A percentile compares a stretch with the other conserved stretches of the same genome.
Evolutionary conservation across 2,888 invertebrate genomes (phyloP).

Genomic region (Athalia circularis): DNA sequence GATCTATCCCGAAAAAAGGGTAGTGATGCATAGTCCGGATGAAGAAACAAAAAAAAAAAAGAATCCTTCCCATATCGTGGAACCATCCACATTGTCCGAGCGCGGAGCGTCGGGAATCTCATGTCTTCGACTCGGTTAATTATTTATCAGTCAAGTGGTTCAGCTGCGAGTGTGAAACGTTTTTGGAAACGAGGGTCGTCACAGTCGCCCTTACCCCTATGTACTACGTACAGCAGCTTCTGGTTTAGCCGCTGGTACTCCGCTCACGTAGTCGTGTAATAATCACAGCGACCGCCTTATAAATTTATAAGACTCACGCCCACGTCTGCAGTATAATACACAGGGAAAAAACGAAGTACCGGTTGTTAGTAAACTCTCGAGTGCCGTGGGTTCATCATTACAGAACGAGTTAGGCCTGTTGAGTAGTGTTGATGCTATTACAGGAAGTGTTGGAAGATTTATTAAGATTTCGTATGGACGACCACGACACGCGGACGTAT

Average conservation of each 20-base stretch:
- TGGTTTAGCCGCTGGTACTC: background rate
- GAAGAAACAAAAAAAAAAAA: too few species aligned
- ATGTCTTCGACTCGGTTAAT: too few species aligned
- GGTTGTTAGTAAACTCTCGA: background rate
- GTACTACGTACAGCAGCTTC: background rate
- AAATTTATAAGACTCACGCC: slow-evolving; percentile 36
- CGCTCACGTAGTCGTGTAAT: slow-evolving; percentile 15
- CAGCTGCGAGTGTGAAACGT: too few species aligned
- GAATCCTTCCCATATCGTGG: too few species aligned
- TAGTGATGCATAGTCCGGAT: too few species aligned
- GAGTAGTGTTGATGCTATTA: background rate
- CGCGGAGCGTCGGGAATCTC: too few species aligned
- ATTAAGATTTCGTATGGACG: slow-evolving; percentile 37
- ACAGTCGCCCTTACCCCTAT: too few species aligned
- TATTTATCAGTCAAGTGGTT: too few species aligned
- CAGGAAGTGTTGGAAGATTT: slow-evolving; percentile 38
- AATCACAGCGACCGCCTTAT: background rate
- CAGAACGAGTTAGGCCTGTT: background rate
- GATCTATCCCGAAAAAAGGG: too few species aligned
- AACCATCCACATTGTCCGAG: too few species aligned
- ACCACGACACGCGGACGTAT: slow-evolving; percentile 12
- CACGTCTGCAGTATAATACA: background rate
- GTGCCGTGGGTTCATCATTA: slow-evolving; percentile 15
- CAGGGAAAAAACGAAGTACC: background rate
- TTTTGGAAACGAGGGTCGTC: too few species aligned